Percentiles rank a stretch among this genome's conserved stretches.
Conservation (phyloP, 2,797 vertebrate species). For the Lacerta viridis region DNA sequence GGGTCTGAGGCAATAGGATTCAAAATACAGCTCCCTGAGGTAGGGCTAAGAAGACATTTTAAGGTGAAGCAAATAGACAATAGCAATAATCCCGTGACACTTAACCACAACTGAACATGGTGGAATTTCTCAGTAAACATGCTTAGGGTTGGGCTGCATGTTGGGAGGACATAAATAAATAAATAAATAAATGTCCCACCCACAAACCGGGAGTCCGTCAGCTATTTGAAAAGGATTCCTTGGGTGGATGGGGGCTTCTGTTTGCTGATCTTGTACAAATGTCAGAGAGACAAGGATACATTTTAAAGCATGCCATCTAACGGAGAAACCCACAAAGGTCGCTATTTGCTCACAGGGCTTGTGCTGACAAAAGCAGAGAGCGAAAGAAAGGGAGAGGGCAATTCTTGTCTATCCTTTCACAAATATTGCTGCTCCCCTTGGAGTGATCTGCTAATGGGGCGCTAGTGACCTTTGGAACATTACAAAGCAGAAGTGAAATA, state of each 20-base stretch:
- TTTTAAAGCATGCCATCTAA: slow-evolving; percentile 55
- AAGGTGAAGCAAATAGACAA: neutral
- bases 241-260: neutral
- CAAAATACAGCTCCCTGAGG: neutral
- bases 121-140: neutral
- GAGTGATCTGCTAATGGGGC: neutral
- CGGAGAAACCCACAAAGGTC: slow-evolving; percentile 50
- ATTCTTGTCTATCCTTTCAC: slow-evolving; percentile 44
- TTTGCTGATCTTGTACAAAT: slow-evolving; percentile 51
- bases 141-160: neutral
- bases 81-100: neutral
- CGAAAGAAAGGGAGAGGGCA: slow-evolving; percentile 38
- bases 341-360: slow-evolving; percentile 66
- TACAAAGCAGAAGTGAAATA: slow-evolving; percentile 1
- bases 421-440: neutral
- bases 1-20: slow-evolving; percentile 6
- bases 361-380: slow-evolving; percentile 50
- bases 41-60: slow-evolving; percentile 11
- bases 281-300: slow-evolving; percentile 42
- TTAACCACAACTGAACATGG: neutral
- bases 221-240: neutral
- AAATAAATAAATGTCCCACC: neutral
- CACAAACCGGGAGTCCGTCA: neutral
- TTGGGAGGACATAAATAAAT: neutral
- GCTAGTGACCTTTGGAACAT: neutral